Evolutionary conservation across 2,888 invertebrate genomes (phyloP).

Genomic region (Dascillus cervinus): DNA sequence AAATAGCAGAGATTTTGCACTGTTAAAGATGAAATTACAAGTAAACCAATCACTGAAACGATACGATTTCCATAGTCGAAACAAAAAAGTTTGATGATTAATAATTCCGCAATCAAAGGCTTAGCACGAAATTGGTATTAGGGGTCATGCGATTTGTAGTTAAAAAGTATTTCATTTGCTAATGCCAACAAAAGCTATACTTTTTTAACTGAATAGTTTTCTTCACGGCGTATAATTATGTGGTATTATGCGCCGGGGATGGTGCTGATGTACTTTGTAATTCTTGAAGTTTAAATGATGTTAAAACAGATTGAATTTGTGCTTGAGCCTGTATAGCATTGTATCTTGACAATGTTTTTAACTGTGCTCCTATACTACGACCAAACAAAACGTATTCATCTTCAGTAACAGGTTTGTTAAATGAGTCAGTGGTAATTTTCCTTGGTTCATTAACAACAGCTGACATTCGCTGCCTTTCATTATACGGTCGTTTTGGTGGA

Average conservation of each 20-base stretch:
- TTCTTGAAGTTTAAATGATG: constrained; percentile 3
- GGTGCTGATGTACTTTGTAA: background rate
- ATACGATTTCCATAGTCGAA: no score
- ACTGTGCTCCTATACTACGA: constrained; percentile 5
- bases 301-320: constrained; percentile 2
- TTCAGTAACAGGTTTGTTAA: constrained; percentile 1
- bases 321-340: constrained; percentile 4
- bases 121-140: no score
- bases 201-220: no score
- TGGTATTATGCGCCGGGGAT: background rate
- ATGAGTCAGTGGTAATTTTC: background rate
- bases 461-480: background rate
- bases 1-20: no score
- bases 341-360: constrained; percentile 2
- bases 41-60: no score
- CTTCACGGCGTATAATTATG: no score
- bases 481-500: background rate
- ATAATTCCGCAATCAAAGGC: no score
- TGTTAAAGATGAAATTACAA: no score
- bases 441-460: constrained; percentile 2
- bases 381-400: constrained; percentile 4
- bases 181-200: no score
- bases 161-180: no score
- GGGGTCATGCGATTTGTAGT: no score
- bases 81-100: no score